A percentile compares a stretch with the other conserved stretches of the same genome.
Conservation (phyloP, 2,113 vertebrate genomes). For the Nothobranchius furzeri region DNA sequence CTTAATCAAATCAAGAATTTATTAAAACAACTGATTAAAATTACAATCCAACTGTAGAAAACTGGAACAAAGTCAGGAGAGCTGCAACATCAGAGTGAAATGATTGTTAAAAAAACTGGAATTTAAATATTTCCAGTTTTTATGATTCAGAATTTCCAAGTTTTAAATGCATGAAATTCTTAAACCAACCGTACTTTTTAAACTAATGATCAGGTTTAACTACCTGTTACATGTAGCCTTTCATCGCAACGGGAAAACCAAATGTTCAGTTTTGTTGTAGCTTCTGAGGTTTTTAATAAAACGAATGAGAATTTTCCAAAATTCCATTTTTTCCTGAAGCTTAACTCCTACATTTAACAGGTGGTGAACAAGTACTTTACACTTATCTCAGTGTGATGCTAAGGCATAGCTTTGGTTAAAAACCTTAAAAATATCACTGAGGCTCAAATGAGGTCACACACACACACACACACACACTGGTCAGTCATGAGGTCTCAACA, state of each 20-base stretch:
- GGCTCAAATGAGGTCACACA: background rate
- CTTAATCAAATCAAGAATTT: constrained; percentile 38
- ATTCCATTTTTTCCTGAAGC: background rate
- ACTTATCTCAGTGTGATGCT: constrained; percentile 7
- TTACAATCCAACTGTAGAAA: constrained; percentile 51
- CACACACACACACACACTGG: background rate
- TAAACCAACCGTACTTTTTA: too few relatives aligned
- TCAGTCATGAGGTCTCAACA: background rate
- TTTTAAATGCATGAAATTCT: too few relatives aligned
- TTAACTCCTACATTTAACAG: background rate
- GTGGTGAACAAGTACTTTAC: background rate
- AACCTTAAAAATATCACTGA: constrained; percentile 3
- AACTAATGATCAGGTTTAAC: too few relatives aligned
- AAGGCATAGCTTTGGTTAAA: constrained; percentile 45
- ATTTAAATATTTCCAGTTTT: background rate
- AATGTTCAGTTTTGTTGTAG: too few relatives aligned
- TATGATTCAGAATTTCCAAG: background rate
- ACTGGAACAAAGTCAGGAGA: constrained; percentile 38
- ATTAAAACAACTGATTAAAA: constrained; percentile 55
- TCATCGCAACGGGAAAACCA: too few relatives aligned
- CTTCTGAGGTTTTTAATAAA: background rate
- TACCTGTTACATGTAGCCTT: too few relatives aligned
- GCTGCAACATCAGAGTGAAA: constrained; percentile 33
- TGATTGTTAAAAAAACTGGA: constrained; percentile 16
- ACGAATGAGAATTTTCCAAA: background rate